phyloP scores from a whole-genome alignment of 2,113 vertebrate genomes.

The Poeciliopsis retropinna region DNA sequence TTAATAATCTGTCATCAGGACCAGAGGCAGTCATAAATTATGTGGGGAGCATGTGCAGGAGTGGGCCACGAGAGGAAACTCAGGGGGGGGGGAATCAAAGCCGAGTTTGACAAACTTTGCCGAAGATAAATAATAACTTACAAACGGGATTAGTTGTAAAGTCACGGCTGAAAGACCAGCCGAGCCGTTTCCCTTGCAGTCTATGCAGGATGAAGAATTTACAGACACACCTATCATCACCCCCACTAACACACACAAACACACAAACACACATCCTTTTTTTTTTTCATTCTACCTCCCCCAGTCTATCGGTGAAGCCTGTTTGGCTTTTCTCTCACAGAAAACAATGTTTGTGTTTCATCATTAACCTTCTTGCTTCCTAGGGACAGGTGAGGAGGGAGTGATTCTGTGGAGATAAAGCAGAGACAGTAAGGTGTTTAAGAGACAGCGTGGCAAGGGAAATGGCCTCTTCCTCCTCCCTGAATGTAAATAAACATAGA shows the following conservation, averaged over 20 bases:
- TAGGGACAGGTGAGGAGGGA: constrained; percentile 52
- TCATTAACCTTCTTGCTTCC: constrained; percentile 69
- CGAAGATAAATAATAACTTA: constrained; percentile 99
- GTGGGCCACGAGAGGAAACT: constrained; percentile 98
- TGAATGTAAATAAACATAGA: constrained; percentile 74
- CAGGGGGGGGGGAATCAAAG: constrained; percentile 89
- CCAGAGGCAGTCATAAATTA: constrained; percentile 99
- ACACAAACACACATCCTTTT: constrained; percentile 27
- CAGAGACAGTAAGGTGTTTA: constrained; percentile 46
- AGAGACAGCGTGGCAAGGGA: constrained; percentile 57
- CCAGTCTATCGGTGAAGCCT: constrained; percentile 54
- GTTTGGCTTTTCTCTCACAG: constrained; percentile 38
- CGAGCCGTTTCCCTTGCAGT: constrained; percentile 88
- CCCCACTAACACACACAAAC: constrained; percentile 26
- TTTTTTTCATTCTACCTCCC: constrained; percentile 65
- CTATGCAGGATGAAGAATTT: constrained; percentile 95
- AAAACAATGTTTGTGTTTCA: constrained; percentile 65
- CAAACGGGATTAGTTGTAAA: constrained; percentile 99
- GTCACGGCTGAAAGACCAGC: constrained; percentile 91
- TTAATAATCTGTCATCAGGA: constrained; percentile 99
- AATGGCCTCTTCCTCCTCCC: constrained; percentile 59
- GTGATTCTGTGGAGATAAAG: constrained; percentile 44
- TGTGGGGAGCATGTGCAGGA: constrained; percentile 98
- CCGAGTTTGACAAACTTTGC: constrained; percentile 99
- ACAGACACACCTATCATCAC: constrained; percentile 93